These are phyloP conservation scores for Sarcophaga rosellei DNA, from an alignment of 2,888 invertebrate species.

Conservation along the genomic window DNA sequence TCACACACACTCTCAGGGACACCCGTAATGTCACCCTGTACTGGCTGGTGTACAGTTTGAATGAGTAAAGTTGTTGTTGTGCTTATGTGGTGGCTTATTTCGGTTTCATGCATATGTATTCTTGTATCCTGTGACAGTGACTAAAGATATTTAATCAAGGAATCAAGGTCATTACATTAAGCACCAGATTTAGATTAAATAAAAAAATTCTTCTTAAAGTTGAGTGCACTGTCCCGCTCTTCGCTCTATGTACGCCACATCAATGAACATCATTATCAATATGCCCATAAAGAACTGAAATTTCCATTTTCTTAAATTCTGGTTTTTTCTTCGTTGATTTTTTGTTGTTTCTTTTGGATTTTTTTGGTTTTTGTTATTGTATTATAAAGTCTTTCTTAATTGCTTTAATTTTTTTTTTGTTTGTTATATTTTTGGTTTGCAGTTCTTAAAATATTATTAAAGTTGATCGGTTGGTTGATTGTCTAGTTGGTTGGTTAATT, in stretches of 20 bases:
- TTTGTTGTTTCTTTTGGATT: not conserved
- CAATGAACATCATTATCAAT: not conserved
- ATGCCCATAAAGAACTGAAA: conserved; percentile 38
- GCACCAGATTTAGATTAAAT: conserved; percentile 57
- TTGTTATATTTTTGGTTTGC: conserved; percentile 32
- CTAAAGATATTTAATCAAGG: conserved; percentile 65
- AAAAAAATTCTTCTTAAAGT: conserved; percentile 25
- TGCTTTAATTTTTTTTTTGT: not conserved
- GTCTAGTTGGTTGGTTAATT: not conserved
- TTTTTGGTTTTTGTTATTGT: conserved; percentile 13
- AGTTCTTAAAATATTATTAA: conserved; percentile 37
- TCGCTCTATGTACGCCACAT: not conserved
- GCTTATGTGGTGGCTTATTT: not conserved
- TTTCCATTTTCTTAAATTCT: conserved; percentile 54
- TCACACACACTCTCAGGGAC: not conserved
- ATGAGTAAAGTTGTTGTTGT: not conserved
- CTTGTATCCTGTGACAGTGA: conserved; percentile 51
- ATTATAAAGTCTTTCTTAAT: no score
- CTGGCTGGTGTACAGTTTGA: not conserved
- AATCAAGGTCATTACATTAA: conserved; percentile 57
- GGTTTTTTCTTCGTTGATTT: conserved; percentile 18
- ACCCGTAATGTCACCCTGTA: not conserved
- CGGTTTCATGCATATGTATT: not conserved
- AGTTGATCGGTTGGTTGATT: conserved; percentile 12
- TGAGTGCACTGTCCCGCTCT: not conserved